Evolutionary conservation across 2,113 vertebrate genomes (phyloP).

Genomic region (Tenrec ecaudatus): DNA sequence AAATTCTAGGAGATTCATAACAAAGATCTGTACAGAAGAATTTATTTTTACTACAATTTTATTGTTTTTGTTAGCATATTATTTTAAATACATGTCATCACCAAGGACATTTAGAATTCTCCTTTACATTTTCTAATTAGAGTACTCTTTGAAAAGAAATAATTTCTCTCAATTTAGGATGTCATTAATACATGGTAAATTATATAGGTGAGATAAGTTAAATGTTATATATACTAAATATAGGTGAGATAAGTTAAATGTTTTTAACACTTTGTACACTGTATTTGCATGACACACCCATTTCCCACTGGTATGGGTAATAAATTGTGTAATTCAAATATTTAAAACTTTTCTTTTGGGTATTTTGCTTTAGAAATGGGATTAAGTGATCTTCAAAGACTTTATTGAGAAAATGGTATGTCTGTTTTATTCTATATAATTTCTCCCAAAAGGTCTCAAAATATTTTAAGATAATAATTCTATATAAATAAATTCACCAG

Average conservation of each 20-base stretch:
- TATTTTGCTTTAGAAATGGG: background rate
- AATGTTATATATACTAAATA: background rate
- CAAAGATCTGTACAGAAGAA: constrained; percentile 71
- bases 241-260: background rate
- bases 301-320: background rate
- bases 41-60: constrained; percentile 80
- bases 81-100: constrained; percentile 33
- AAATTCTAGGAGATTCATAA: constrained; percentile 80
- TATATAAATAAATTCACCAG: no score
- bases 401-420: constrained; percentile 12
- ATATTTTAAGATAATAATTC: background rate
- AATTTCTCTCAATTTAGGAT: background rate
- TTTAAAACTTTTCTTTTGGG: constrained; percentile 20
- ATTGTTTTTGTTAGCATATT: constrained; percentile 65
- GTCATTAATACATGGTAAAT: constrained; percentile 38
- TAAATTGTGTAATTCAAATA: background rate
- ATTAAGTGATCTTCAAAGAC: constrained; percentile 58
- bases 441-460: constrained; percentile 25
- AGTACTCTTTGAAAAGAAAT: constrained; percentile 16
- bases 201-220: background rate
- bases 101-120: constrained; percentile 1
- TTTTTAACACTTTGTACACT: constrained; percentile 25
- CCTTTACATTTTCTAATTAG: constrained; percentile 12
- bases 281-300: constrained; percentile 5
- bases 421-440: constrained; percentile 19